These are phyloP conservation scores for Tupaia tana DNA, from an alignment of 2,113 vertebrate species.

Conservation along the genomic window DNA sequence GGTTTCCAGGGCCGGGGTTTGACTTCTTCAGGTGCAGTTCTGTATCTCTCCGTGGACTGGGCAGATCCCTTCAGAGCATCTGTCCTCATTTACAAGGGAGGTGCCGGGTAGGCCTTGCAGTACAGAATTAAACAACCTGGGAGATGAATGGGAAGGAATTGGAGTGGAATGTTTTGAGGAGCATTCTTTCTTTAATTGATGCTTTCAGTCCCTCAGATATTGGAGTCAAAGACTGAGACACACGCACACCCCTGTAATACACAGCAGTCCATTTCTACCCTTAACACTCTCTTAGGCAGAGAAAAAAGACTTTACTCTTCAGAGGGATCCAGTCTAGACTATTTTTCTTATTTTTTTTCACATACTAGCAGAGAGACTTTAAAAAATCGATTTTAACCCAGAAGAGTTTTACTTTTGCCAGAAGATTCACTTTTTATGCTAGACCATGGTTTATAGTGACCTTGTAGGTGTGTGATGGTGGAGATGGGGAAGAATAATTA, in stretches of 20 bases:
- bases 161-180: neutral
- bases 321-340: neutral
- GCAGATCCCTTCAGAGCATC: neutral
- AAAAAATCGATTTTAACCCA: conserved; percentile 26
- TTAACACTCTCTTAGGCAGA: neutral
- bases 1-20: neutral
- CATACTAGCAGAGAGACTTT: neutral
- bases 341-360: neutral
- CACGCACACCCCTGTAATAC: neutral
- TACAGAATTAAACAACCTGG: neutral
- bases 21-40: neutral
- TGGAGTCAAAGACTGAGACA: neutral
- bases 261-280: neutral
- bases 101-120: neutral
- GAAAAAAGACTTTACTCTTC: neutral
- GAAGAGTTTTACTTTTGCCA: neutral
- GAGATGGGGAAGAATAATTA: neutral
- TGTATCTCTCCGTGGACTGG: neutral
- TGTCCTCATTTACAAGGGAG: neutral
- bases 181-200: neutral
- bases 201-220: neutral
- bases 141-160: neutral
- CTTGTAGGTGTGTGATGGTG: neutral
- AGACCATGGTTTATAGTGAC: neutral
- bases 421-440: neutral